Base-by-base conservation (phyloP, 2,113 vertebrate species). In the Rhineura floridana region DNA sequence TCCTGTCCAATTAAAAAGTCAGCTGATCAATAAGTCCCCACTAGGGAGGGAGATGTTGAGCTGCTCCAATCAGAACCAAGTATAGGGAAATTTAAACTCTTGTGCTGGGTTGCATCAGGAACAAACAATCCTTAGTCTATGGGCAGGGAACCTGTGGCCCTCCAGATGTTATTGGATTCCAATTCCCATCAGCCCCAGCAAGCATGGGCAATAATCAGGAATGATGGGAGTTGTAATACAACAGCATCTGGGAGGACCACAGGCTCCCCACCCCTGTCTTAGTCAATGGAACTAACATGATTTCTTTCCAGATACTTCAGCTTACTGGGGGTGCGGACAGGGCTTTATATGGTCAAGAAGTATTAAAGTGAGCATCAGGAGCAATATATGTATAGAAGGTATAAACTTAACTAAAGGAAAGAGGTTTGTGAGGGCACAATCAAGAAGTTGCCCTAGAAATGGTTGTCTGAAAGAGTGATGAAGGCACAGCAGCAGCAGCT, bases 401-500 rank as follows among this genome's bases (percentile, higher is more conserved):
- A 8, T 28, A 67, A n/a, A 15, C 25, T 73, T 63, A 75, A 70
- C 10, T 42, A 80, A 72, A 46, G 13, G n/a, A 72, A 9, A 80
- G 83, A 82, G 70, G 39, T 69, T 62, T 75, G 2, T 30, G 15
- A 10, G 78, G n/a, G 25, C 46, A 39, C 6, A n/a, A 36, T 3
- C 28, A 25, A 77, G 42, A 89, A 44, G 12, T 44, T 50, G 4
- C 84, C 42, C 85, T 85, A 36, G 50, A 93, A 90, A 67, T 92
- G 8, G 63, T 30, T 73, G n/a, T 7, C 39, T 50, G 33, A 3
- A 70, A n/a, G 46, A 88, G 84, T 87, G 84, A 91, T 0, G 0
- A 59, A 44, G 42, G 25, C 65, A 78, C 23, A 88, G 92, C 21
- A 89, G 39, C 89, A 89, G 50, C 90, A 88, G 59, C 36, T 88